These are phyloP conservation scores for Apteryx owenii DNA, from an alignment of 2,113 vertebrate genomes.

Conservation along the genomic window DNA sequence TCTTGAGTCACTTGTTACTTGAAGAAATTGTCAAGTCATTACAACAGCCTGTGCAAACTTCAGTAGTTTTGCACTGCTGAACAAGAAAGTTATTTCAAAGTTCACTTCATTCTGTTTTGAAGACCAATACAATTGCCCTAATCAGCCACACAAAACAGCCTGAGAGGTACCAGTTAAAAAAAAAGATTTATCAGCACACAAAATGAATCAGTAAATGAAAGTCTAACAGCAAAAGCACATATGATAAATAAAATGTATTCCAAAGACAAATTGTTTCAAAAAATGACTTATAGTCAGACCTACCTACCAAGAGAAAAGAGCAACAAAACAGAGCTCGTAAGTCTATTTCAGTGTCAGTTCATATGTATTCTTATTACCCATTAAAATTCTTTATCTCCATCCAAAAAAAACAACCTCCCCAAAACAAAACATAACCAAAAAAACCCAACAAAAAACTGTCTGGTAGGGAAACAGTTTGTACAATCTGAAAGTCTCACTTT, in stretches of 20 bases:
- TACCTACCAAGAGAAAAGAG: not conserved
- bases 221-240: not conserved
- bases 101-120: not conserved
- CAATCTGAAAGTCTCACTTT: not conserved
- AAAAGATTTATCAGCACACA: not conserved
- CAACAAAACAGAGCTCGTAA: not conserved
- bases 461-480: not conserved
- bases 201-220: not conserved
- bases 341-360: no score
- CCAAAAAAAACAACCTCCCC: not conserved
- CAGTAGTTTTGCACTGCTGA: not conserved
- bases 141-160: not conserved
- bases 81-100: not conserved
- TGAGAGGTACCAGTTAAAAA: not conserved
- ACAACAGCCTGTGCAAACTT: not conserved
- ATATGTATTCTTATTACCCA: not conserved
- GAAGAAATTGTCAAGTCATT: not conserved
- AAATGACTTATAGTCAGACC: not conserved
- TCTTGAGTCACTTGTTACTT: not conserved
- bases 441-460: not conserved
- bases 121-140: not conserved
- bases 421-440: not conserved
- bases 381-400: not conserved
- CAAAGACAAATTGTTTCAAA: not conserved
- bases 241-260: not conserved